Evolutionary conservation across 2,113 vertebrate genomes (phyloP), one percentile per base, ranked within the genome.

Genomic region (Scomber japonicus): DNA sequence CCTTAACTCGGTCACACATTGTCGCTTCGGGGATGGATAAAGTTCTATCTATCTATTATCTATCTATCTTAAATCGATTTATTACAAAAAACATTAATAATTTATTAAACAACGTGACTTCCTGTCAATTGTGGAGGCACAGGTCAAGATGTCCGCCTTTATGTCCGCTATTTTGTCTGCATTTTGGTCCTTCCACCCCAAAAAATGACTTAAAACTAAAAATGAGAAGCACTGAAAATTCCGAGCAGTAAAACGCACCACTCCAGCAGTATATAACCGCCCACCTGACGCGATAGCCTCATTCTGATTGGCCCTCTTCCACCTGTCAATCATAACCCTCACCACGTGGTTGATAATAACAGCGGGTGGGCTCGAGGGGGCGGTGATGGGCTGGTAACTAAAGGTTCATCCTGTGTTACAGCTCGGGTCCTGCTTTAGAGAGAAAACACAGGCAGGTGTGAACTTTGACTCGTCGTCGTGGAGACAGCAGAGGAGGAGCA

Each of bases 321-420:
- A 65, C 5, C 62, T 87, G 80, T 75, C 86, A 75, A 74, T 92
- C 84, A 45, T 9, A 24, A 9, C 45, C 45, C 30, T 66, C 0
- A 75, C 67, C 85, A 84, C 88, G 76, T 85, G 86, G 88, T 83
- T 14, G 57, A 86, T 85, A 83, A 88, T 81, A 84, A 88, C 78
- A 82, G 19, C n/a, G 69, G 68, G 59, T 65, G 76, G 67, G 79
- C 86, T 75, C n/a, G 70, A 77, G 80, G 82, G 88, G 89, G 88
- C 84, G 70, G 71, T 73, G 82, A 64, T 71, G 72, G 54, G 67
- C 76, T 75, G 48, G 45, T 16, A 8, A 63, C 35, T 8, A 74
- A 71, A 72, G 48, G 74, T 65, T 80, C 60, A 81, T 15, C 49
- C 7, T 14, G 15, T n/a, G 0, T 27, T 27, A 27, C 24, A 11